Evolutionary conservation across 2,113 vertebrate genomes (phyloP), one percentile per base, ranked within the genome.

Genomic region (Polyodon spathula): DNA sequence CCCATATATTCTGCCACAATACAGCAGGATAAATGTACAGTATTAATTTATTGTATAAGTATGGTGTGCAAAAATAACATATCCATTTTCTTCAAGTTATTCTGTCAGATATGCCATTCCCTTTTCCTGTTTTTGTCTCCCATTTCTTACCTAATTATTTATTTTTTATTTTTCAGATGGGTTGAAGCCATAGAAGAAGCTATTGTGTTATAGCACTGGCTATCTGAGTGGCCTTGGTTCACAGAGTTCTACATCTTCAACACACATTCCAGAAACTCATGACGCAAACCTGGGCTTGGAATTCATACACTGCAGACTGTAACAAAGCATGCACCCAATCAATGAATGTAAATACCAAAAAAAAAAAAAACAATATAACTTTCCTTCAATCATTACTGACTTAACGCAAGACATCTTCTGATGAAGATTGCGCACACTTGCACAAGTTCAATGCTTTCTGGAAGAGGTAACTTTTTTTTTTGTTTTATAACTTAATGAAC

Each of bases 161-260:
- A 8, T 56, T 16, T 59, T 54, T 42, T 63, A 15, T 86, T 68
- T 66, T 62, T 37, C 79, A 97, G 95, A 74, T 98, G 96, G 96
- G 89, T 90, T 59, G 84, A 93, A 63, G 93, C 93, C 74, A 97
- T 98, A 91, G 91, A 95, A 76, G 89, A 94, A 69, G 96, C 96
- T 56, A 95, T 93, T 2, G 80, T 96, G 71, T 90, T 98, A 91
- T 98, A 98, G 90, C 88, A 85, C 66, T 69, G 58, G 70, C 50
- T 66, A 60, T n/a, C 51, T 55, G 6, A 42, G 43, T 52, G 68
- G 73, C 77, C 74, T 38, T 62, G 54, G 64, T 66, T 55, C 66
- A 71, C 67, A 63, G 62, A 27, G 27, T 27, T 27, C 27, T 27
- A 27, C 27, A 27, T 61, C 59, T 72, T 60, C 67, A 64, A 66